Evolutionary conservation across 2,113 vertebrate genomes (phyloP), one percentile per base, ranked within the genome.

Genomic region (Elachura formosa): DNA sequence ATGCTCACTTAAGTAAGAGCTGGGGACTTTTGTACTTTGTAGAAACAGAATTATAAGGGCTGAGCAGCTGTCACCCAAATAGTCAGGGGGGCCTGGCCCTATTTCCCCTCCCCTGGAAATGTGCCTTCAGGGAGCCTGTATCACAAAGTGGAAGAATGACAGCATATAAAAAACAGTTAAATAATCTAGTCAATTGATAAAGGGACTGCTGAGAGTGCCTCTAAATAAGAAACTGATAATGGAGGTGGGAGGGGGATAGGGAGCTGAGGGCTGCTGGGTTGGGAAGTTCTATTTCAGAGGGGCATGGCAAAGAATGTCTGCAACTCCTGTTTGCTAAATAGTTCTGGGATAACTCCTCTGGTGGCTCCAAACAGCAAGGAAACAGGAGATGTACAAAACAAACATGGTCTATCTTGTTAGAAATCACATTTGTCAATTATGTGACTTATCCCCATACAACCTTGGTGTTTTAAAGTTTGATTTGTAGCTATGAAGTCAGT

Each of bases 191-290:
- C 25, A 56, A 54, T 16, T 64, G 25, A 25, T 36, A 73, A 79
- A 34, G 14, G 31, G 10, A 19, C 55, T 46, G 18, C 34, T 64
- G 55, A 84, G 34, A 38, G 4, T 2, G 3, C 3, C 56, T 55
- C 3, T 34, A 87, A 72, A 62, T 9, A 14, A 78, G 33, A 58
- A 72, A 28, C 28, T 31, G 29, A 9, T 26, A 45, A 45, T 9
- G 9, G 69, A 41, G 43, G 24, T 49, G 17, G 23, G 21, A 84
- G 26, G 5, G 13, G 20, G 31, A 17, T 2, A 8, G 51, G 46
- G 33, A 68, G 38, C 49, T 22, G 38, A 31, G 64, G 10, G 43
- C 28, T 2, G 1, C 55, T 36, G 54, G 0, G 0, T 29, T 1
- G 1, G 40, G 24, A 58, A 41, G 31, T 10, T 80, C 34, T 54